These are phyloP conservation scores for Latrodectus hesperus DNA, from an alignment of 2,888 invertebrate species.

Conservation along the genomic window DNA sequence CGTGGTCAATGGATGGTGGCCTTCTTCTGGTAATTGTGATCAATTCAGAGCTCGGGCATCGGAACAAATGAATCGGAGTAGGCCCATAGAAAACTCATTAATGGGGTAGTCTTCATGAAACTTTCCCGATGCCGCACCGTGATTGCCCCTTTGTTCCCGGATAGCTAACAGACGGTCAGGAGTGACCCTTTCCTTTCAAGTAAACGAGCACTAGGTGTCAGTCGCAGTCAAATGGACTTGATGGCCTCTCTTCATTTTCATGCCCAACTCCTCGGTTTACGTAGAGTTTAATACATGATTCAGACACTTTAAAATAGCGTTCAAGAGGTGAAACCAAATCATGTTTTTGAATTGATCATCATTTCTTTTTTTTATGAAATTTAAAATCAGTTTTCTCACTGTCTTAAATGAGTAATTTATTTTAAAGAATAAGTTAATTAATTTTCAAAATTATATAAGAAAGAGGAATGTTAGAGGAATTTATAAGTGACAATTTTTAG, in stretches of 20 bases:
- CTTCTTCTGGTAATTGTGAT: constrained; percentile 55
- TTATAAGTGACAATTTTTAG: no score
- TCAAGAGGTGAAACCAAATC: no score
- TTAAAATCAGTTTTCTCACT: no score
- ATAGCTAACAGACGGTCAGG: background rate
- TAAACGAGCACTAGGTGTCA: constrained; percentile 21
- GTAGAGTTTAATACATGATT: no score
- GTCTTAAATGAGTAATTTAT: no score
- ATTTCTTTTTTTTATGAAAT: no score
- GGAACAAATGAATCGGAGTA: constrained; percentile 51
- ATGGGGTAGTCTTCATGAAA: constrained; percentile 35
- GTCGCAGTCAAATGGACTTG: constrained; percentile 46
- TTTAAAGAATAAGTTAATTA: no score
- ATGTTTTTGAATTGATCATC: no score
- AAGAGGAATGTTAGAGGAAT: no score
- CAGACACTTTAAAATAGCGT: no score
- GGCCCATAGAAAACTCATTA: constrained; percentile 61
- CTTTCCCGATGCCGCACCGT: constrained; percentile 22
- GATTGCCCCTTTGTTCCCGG: constrained; percentile 43
- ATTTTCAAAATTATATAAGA: no score
- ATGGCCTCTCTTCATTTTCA: constrained; percentile 38
- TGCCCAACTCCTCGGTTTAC: background rate
- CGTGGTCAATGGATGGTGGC: constrained; percentile 43
- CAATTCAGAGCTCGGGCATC: constrained; percentile 50
- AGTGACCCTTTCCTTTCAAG: constrained; percentile 38